phyloP scores from a whole-genome alignment of 2,113 vertebrate genomes.

The Pedionomus torquatus region DNA sequence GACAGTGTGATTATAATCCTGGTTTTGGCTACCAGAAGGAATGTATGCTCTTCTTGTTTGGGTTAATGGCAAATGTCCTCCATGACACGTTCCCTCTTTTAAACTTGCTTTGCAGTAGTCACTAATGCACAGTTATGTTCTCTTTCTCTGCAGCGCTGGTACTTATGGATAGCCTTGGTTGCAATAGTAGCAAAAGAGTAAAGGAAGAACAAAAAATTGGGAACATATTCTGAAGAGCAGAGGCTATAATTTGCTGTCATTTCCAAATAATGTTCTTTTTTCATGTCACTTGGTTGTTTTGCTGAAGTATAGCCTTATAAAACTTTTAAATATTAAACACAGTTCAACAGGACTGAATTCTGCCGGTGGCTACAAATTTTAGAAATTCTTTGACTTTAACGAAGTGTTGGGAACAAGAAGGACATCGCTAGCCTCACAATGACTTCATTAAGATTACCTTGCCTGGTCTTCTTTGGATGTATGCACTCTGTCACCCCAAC shows the following conservation, averaged over 20 bases:
- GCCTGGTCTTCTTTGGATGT: neutral
- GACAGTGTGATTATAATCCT: accelerated
- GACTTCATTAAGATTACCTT: neutral
- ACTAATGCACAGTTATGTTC: neutral
- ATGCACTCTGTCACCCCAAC: neutral
- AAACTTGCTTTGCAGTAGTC: neutral
- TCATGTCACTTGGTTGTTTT: neutral
- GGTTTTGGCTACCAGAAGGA: neutral
- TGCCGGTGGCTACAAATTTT: neutral
- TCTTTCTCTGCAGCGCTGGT: neutral
- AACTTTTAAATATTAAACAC: neutral
- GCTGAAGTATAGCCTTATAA: neutral
- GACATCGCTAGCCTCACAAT: neutral
- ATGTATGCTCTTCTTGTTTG: neutral
- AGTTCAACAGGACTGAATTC: neutral
- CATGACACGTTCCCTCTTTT: neutral
- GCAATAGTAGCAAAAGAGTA: neutral
- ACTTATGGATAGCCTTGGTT: neutral
- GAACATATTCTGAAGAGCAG: neutral
- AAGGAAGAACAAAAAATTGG: neutral
- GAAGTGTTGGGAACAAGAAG: neutral
- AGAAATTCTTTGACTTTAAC: neutral
- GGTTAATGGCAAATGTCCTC: neutral
- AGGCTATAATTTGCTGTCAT: neutral
- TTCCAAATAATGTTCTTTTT: neutral